Conservation (phyloP, 2,797 vertebrate species). For the Falco concolor region DNA sequence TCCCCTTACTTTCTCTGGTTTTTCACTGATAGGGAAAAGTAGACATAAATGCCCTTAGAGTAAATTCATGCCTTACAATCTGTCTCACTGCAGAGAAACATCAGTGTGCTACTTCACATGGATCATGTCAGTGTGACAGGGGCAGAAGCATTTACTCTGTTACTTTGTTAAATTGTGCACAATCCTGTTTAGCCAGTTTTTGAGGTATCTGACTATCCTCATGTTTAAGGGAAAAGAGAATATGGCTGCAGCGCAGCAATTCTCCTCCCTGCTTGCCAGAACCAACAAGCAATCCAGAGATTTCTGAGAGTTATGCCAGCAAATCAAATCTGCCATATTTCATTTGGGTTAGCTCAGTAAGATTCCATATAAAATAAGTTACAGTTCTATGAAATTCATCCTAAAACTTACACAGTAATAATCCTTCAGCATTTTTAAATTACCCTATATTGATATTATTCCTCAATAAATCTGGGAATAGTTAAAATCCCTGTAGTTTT, state of each 20-base stretch:
- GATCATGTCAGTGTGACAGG: not conserved
- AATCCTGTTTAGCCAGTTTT: not conserved
- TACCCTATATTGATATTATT: not conserved
- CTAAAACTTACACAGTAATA: not conserved
- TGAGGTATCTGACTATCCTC: not conserved
- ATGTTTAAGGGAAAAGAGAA: not conserved
- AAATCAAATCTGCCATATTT: not conserved
- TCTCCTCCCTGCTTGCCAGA: not conserved
- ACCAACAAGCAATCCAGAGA: not conserved
- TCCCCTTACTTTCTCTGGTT: not conserved
- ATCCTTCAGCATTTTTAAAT: not conserved
- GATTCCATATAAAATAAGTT: not conserved
- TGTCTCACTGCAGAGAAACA: not conserved
- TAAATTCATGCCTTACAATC: constrained; percentile 9
- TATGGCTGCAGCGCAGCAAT: not conserved
- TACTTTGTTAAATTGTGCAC: not conserved
- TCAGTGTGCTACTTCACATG: not conserved
- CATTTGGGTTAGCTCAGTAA: not conserved
- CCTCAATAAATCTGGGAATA: not conserved
- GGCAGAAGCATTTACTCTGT: not conserved
- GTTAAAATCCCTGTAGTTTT: not conserved
- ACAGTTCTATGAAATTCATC: not conserved
- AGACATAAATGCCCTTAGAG: not conserved
- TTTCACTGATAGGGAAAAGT: not conserved
- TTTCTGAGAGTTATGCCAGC: not conserved